A percentile compares a stretch with the other conserved stretches of the same genome.
Conservation (phyloP, 2,797 vertebrate species). For the Periparus ater region DNA sequence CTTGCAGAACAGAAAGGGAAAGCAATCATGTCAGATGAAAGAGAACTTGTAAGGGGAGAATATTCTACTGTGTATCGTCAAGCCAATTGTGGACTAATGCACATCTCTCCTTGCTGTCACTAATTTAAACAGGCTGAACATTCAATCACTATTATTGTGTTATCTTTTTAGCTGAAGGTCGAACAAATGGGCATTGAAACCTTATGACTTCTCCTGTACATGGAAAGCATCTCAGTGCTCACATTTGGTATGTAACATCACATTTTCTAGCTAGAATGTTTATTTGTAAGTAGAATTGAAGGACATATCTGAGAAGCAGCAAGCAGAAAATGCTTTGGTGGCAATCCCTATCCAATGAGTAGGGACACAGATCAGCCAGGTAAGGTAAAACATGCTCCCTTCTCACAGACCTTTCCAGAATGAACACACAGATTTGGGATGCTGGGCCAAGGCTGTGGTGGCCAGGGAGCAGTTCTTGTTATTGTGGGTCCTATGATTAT, state of each 20-base stretch:
- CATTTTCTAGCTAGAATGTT: neutral
- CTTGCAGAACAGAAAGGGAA: slow-evolving; percentile 19
- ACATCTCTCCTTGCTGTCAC: slow-evolving; percentile 27
- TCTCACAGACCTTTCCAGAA: neutral
- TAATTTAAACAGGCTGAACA: slow-evolving; percentile 47
- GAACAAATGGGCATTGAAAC: neutral
- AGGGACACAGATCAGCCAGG: neutral
- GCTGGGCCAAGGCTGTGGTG: neutral
- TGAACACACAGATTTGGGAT: neutral
- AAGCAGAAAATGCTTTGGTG: neutral
- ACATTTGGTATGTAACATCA: neutral
- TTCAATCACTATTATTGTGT: slow-evolving; percentile 18
- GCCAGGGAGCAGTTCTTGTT: neutral
- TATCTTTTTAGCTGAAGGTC: slow-evolving; percentile 21
- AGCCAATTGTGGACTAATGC: slow-evolving; percentile 44
- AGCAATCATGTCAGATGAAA: slow-evolving; percentile 42
- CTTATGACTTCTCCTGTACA: neutral
- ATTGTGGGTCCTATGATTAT: neutral
- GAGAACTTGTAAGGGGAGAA: slow-evolving; percentile 16
- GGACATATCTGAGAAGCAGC: neutral
- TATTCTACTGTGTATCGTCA: slow-evolving; percentile 33
- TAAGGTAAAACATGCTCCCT: neutral
- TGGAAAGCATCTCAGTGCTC: neutral
- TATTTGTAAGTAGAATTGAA: neutral
- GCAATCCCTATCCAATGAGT: neutral